These are phyloP conservation scores for Phenganax stokvisi DNA, from an alignment of 92 coral and sea anemone genomes.

Conservation along the genomic window DNA sequence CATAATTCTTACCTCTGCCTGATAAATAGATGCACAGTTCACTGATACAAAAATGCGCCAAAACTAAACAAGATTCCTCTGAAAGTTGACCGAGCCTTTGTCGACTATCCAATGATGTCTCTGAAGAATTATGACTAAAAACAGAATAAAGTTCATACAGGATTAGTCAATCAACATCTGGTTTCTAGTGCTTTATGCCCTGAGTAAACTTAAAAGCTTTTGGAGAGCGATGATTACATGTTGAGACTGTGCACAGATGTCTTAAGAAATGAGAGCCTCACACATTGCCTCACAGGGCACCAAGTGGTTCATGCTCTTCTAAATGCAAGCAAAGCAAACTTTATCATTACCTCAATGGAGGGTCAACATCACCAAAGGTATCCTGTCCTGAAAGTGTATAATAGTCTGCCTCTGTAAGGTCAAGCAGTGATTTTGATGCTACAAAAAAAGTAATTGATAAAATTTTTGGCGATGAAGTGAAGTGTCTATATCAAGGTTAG, in stretches of 20 bases:
- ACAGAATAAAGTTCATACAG: not conserved
- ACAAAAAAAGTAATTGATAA: not conserved
- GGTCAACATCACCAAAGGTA: not conserved
- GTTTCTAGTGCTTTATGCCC: too few species aligned
- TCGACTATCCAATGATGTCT: constrained; percentile 30
- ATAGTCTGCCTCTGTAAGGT: constrained; percentile 29
- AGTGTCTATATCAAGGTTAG: not conserved
- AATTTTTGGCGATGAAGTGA: not conserved
- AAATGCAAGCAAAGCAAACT: not conserved
- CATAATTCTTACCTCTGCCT: constrained; percentile 63
- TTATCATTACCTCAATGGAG: constrained; percentile 20
- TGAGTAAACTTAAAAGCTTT: too few species aligned
- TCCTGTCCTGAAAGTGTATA: constrained; percentile 8
- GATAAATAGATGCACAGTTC: constrained; percentile 77
- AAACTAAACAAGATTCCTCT: constrained; percentile 80
- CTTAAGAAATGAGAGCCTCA: too few species aligned
- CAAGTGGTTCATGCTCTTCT: not conserved
- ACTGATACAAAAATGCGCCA: constrained; percentile 70
- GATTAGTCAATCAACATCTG: not conserved
- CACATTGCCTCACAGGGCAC: too few species aligned
- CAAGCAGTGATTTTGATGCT: constrained; percentile 19
- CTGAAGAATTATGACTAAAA: constrained; percentile 26
- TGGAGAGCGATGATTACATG: too few species aligned
- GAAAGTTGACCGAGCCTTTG: constrained; percentile 48
- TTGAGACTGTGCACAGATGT: too few species aligned